phyloP scores from a whole-genome alignment of 2,797 vertebrate species.

The Danionella dracula region DNA sequence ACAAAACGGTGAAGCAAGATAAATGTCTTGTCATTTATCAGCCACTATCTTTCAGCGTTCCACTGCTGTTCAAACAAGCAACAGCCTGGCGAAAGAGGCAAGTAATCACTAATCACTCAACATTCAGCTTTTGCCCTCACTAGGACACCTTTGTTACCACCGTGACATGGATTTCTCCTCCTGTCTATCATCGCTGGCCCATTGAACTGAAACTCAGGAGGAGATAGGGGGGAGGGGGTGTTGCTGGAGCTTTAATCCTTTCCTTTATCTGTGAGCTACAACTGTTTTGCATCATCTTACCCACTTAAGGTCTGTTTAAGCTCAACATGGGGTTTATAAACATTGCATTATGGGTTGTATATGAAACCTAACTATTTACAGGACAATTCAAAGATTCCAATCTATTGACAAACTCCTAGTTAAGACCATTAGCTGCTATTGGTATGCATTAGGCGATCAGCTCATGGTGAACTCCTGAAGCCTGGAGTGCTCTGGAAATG shows the following conservation, averaged over 20 bases:
- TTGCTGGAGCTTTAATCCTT: background rate
- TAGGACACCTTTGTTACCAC: slow-evolving; percentile 41
- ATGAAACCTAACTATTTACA: background rate
- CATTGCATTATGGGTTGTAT: slow-evolving; percentile 5
- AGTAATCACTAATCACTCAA: slow-evolving; percentile 40
- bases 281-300: slow-evolving; percentile 6
- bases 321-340: slow-evolving; percentile 11
- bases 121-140: slow-evolving; percentile 48
- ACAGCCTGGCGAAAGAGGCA: slow-evolving; percentile 25
- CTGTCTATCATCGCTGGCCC: slow-evolving; percentile 32
- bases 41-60: slow-evolving; percentile 33
- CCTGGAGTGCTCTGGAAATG: background rate
- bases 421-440: slow-evolving; percentile 18
- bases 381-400: background rate
- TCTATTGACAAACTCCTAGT: background rate
- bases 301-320: background rate
- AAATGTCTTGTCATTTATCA: slow-evolving; percentile 49
- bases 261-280: slow-evolving; percentile 4
- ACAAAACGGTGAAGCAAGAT: slow-evolving; percentile 52
- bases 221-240: background rate
- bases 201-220: slow-evolving; percentile 4
- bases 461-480: background rate
- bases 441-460: slow-evolving; percentile 9
- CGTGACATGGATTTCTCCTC: slow-evolving; percentile 30
- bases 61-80: slow-evolving; percentile 37